Percentiles rank a stretch among this genome's conserved stretches.
Evolutionary conservation across 2,797 vertebrate species (phyloP).

Genomic region (Peromyscus aztecus): DNA sequence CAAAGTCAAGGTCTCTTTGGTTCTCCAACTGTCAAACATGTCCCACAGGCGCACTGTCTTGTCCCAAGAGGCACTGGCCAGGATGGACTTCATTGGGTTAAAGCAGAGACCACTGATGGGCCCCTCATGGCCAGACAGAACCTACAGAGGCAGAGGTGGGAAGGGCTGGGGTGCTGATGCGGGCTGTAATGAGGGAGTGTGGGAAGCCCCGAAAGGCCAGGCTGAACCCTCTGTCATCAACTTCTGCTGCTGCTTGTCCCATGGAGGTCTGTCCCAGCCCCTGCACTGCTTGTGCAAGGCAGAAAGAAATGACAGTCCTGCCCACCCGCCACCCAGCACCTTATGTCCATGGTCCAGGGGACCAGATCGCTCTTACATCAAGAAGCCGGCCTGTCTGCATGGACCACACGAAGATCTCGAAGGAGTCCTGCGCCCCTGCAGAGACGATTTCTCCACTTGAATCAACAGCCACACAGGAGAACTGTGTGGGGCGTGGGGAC

Average conservation of each 20-base stretch:
- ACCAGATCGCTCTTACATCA: constrained; percentile 89
- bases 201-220: neutral
- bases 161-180: neutral
- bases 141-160: constrained; percentile 84
- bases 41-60: constrained; percentile 96
- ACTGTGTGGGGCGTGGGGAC: constrained; percentile 95
- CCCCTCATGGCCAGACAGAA: constrained; percentile 95
- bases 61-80: constrained; percentile 98
- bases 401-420: constrained; percentile 98
- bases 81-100: constrained; percentile 93
- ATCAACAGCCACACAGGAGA: constrained; percentile 95
- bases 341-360: neutral
- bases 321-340: neutral
- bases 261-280: neutral
- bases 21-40: constrained; percentile 98
- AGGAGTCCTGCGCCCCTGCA: constrained; percentile 97
- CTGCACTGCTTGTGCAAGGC: too few relatives aligned
- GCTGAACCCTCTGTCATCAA: neutral
- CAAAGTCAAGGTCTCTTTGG: constrained; percentile 93
- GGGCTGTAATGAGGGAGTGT: too few relatives aligned
- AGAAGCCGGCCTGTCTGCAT: constrained; percentile 97
- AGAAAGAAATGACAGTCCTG: neutral
- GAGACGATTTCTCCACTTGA: constrained; percentile 95
- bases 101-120: constrained; percentile 95
- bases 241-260: too few relatives aligned